These are phyloP conservation scores for Noctilio leporinus DNA, from an alignment of 2,113 vertebrate genomes.

Conservation along the genomic window DNA sequence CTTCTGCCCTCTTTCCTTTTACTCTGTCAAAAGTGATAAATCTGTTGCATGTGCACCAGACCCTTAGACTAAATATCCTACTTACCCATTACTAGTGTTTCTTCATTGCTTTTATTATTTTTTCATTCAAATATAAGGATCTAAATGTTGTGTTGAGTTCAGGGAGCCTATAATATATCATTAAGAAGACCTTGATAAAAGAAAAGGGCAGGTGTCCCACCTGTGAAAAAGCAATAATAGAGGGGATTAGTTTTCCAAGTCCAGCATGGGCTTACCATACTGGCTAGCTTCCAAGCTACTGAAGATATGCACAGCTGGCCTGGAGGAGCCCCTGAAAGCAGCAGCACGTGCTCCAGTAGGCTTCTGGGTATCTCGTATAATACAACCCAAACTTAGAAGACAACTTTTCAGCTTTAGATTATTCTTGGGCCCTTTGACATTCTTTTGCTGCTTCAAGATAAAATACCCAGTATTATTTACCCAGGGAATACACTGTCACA, in stretches of 20 bases:
- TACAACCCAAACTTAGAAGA: background rate
- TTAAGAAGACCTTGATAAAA: constrained; percentile 68
- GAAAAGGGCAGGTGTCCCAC: constrained; percentile 75
- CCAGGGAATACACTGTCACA: background rate
- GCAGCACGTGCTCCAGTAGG: constrained; percentile 49
- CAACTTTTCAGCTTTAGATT: constrained; percentile 4
- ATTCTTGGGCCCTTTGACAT: background rate
- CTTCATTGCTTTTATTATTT: background rate
- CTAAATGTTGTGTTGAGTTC: constrained; percentile 43
- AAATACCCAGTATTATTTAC: background rate
- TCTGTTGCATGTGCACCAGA: constrained; percentile 22
- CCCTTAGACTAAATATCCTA: constrained; percentile 18
- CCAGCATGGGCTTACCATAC: constrained; percentile 68
- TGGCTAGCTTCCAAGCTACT: constrained; percentile 81
- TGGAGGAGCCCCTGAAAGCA: constrained; percentile 73
- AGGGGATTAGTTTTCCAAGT: constrained; percentile 73
- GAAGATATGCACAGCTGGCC: constrained; percentile 73
- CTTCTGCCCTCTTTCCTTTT: background rate
- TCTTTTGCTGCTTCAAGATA: background rate
- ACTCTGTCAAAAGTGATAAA: constrained; percentile 60
- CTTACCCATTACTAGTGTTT: constrained; percentile 3
- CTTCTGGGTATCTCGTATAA: constrained; percentile 22
- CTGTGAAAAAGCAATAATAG: constrained; percentile 77
- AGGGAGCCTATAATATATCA: constrained; percentile 66
- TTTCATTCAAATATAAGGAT: constrained; percentile 39